Evolutionary conservation across 1,140 invertebrate species (phyloP).

Genomic region (Bombus impatiens): DNA sequence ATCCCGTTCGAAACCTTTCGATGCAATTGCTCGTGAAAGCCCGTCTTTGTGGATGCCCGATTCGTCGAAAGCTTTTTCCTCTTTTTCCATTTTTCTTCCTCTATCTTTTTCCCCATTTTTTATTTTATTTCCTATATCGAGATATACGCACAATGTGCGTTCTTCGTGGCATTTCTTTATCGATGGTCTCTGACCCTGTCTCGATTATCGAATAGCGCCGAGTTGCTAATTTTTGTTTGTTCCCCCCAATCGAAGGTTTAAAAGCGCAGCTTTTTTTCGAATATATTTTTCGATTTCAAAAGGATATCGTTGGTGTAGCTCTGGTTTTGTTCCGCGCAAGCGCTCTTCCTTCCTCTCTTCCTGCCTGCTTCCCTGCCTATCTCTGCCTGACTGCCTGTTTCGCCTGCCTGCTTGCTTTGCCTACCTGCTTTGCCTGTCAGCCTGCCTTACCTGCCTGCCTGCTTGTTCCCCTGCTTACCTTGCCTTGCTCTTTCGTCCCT

Average conservation of each 20-base stretch:
- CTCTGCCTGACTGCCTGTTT: slow-evolving; percentile 51
- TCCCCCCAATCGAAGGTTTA: too few relatives aligned
- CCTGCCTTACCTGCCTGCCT: slow-evolving; percentile 4
- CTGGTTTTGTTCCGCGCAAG: too few relatives aligned
- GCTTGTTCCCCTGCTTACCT: slow-evolving; percentile 1
- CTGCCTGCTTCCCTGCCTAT: slow-evolving; percentile 54
- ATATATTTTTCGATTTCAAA: too few relatives aligned
- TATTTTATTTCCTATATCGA: not conserved
- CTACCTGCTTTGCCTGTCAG: slow-evolving; percentile 17
- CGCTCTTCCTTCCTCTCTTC: slow-evolving; percentile 69
- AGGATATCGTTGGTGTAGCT: too few relatives aligned
- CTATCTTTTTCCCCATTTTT: not conserved
- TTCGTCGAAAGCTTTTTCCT: not conserved
- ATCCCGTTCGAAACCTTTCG: slow-evolving; percentile 22
- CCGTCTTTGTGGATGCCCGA: not conserved
- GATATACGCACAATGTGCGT: not conserved
- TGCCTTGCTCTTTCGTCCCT: slow-evolving; percentile 37
- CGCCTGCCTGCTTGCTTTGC: slow-evolving; percentile 36
- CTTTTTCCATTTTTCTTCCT: not conserved
- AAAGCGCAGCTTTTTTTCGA: too few relatives aligned
- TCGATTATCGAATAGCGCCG: not conserved
- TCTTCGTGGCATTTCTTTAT: not conserved
- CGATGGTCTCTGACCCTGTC: not conserved
- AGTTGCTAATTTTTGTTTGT: not conserved
- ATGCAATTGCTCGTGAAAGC: slow-evolving; percentile 34